Evolutionary conservation across 2,888 invertebrate genomes (phyloP), one percentile per base, ranked within the genome.

Genomic region (Xylota sylvarum): DNA sequence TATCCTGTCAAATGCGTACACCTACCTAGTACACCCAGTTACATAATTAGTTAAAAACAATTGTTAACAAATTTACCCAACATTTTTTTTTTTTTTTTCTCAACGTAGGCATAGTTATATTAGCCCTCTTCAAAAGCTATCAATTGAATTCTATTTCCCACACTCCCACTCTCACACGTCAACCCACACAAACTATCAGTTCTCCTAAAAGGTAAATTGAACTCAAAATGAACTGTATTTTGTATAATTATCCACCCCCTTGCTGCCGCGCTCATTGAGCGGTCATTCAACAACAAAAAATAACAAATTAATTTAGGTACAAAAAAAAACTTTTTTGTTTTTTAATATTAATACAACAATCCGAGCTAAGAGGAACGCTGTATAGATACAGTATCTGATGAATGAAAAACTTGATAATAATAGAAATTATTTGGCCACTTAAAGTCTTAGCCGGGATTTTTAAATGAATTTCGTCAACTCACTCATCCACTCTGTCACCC

Each of bases 361-460:
- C 55, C 9, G 32, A 35, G 50, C 37, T 32, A 12, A 65, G 27
- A 32, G 43, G n/a, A n/a, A 52, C n/a, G 12, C 46, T 2, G 23
- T 3, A n/a, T n/a, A 70, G 4, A 70, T 60, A 69, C 50, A 30
- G 23, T 35, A 70, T 55, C 32, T 35, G 46, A 64, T 72, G 62
- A 78, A 79, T 79, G 62, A 70, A 79, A 69, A 62, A n/a, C 46
- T 27, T 35, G 64, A 62, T 55, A 58, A 70, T 62, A 70, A 62
- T 70, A 70, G 62, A 80, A 80, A 58, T 65, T 58, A 73, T 73
- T 80, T 80, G 58, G 80, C 80, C 73, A 80, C 80, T 80, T 80
- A 80, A 50, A 32, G 50, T 72, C 79, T 72, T 72, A 72, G 40
- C 56, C 7, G 55, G 40, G 56, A 27, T 52, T 55, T 74, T 64